Conservation (phyloP, 2,888 invertebrate genomes). For the Nomada goodeniana region DNA sequence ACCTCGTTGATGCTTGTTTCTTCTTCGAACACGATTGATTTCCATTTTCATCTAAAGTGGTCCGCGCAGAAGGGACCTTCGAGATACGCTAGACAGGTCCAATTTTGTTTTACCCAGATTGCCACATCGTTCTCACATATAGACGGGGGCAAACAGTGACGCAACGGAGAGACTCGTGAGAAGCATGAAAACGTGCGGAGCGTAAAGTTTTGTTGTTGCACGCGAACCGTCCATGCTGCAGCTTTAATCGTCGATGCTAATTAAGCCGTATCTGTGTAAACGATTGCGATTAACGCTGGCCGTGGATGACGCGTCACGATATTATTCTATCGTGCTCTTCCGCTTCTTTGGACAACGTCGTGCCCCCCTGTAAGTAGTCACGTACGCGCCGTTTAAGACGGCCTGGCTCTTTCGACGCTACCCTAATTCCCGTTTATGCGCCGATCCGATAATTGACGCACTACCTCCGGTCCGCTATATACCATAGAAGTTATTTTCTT, state of each 20-base stretch:
- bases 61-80: too few relatives aligned
- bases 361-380: constrained; percentile 33
- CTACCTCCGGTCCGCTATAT: constrained; percentile 40
- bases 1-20: background rate
- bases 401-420: constrained; percentile 35
- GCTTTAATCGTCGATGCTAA: constrained; percentile 61
- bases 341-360: constrained; percentile 38
- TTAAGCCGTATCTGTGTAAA: constrained; percentile 64
- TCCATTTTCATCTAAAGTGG: too few relatives aligned
- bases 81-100: background rate
- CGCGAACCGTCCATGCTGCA: constrained; percentile 13
- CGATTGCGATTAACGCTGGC: constrained; percentile 60
- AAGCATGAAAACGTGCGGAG: constrained; percentile 20
- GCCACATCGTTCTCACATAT: background rate
- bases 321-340: constrained; percentile 58
- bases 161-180: background rate
- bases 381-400: constrained; percentile 61
- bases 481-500: constrained; percentile 44
- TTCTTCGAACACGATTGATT: too few relatives aligned
- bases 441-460: constrained; percentile 54
- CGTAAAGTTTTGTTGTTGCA: constrained; percentile 46
- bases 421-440: constrained; percentile 57
- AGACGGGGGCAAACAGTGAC: background rate
- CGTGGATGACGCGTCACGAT: constrained; percentile 52
- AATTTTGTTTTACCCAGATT: background rate